phyloP scores from a whole-genome alignment of 2,888 invertebrate species.

The Drosophila kuntzei region DNA sequence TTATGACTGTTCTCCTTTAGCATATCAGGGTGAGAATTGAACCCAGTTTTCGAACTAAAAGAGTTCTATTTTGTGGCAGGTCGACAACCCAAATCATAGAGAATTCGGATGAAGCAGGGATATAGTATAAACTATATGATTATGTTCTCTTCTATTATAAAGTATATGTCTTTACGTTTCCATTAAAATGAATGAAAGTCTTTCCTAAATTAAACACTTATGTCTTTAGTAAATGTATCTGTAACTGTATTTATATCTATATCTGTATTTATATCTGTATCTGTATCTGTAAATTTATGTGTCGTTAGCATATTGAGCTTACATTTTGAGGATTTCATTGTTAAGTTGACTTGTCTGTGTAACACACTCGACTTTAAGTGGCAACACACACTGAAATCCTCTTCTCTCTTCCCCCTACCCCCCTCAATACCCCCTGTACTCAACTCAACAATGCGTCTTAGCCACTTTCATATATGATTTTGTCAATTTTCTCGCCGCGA shows the following conservation, averaged over 20 bases:
- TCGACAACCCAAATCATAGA: no score
- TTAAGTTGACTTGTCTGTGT: constrained; percentile 13
- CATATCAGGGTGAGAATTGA: no score
- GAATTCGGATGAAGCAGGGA: no score
- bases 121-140: no score
- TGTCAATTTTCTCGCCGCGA: constrained; percentile 60
- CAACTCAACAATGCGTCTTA: constrained; percentile 22
- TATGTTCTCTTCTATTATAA: no score
- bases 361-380: constrained; percentile 28
- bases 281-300: not conserved
- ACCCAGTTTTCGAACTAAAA: no score
- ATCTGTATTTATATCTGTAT: not conserved
- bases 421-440: not conserved
- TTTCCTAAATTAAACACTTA: not conserved
- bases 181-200: not conserved
- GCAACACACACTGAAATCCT: not conserved
- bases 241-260: not conserved
- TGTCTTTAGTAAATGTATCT: not conserved
- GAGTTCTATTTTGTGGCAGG: no score
- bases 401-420: not conserved
- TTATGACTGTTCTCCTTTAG: no score
- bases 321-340: constrained; percentile 6
- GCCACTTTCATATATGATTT: constrained; percentile 66
- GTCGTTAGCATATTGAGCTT: not conserved
- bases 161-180: not conserved